These are phyloP conservation scores for Corydoras maculifer DNA, from an alignment of 2,113 vertebrate species.

Conservation along the genomic window DNA sequence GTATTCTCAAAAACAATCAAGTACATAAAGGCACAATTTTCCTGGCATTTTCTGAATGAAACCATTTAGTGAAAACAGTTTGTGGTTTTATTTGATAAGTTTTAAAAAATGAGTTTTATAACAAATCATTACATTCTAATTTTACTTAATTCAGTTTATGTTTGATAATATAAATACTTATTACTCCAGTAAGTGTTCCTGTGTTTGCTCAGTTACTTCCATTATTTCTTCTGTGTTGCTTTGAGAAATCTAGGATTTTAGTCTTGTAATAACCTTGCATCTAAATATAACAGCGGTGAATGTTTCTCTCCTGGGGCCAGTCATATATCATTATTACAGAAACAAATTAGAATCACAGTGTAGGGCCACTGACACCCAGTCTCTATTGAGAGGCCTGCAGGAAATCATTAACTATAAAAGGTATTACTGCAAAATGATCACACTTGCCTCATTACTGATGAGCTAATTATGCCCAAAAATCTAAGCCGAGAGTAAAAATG, in stretches of 20 bases:
- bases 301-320: not conserved
- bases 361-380: not conserved
- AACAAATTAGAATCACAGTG: conserved; percentile 6
- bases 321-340: not conserved
- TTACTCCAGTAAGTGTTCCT: not conserved
- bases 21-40: too few species aligned
- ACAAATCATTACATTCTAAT: too few species aligned
- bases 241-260: not conserved
- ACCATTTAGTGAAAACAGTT: too few species aligned
- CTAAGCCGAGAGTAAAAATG: conserved; percentile 4
- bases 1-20: too few species aligned
- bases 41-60: too few species aligned
- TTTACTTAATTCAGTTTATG: too few species aligned
- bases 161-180: too few species aligned
- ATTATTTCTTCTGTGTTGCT: not conserved
- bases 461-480: not conserved
- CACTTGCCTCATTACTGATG: conserved; percentile 9
- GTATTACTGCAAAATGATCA: conserved; percentile 5
- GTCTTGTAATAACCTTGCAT: not conserved
- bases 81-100: too few species aligned
- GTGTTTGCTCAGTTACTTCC: not conserved
- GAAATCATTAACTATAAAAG: conserved; percentile 13
- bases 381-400: conserved; percentile 9
- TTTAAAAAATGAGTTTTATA: too few species aligned
- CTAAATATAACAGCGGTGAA: not conserved